Evolutionary conservation across 1,140 invertebrate genomes (phyloP), one percentile per base, ranked within the genome.

Genomic region (Acyrthosiphon pisum): DNA sequence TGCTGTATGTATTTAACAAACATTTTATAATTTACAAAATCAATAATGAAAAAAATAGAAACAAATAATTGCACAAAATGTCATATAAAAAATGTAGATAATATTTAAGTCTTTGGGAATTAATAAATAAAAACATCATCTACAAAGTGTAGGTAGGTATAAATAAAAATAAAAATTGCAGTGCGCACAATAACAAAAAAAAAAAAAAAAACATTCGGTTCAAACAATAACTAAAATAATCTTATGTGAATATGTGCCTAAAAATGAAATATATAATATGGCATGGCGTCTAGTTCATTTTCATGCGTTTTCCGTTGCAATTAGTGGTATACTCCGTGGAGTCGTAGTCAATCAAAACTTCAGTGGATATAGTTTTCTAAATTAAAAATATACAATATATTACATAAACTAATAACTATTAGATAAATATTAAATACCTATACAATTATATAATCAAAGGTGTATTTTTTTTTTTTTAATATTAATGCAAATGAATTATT

Each of bases 11-110:
- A 30, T 60, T 91, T 35, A n/a, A 30, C 60, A 91, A 81, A 81
- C 53, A 91, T 46, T 68, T 93, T 84, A 93, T 23, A 91, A 83
- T 83, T 41, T 93, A 93, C 68, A 93, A 93, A 46, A 91, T 91
- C n/a, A 93, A 84, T 93, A 92, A 84, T 48, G 81, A 44, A 91
- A 93, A 93, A 93, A 92, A 93, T 84, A 84, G 22, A 93, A 93
- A 93, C 81, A 93, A 90, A 83, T 92, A 84, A 93, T 93, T 93
- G 91, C 91, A 93, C 91, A 86, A 93, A 93, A 93, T 50, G 76
- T 83, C 91, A 41, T 84, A 93, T 53, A 84, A 84, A 92, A 81
- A 84, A 50, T 84, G 37, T 83, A 83, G 87, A 53, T 89, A 84
- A 83, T 91, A 76, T 48, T 30, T n/a, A 93, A 93, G 76, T 93